Conservation (phyloP, 2,113 vertebrate species). For the Thunnus thynnus region DNA sequence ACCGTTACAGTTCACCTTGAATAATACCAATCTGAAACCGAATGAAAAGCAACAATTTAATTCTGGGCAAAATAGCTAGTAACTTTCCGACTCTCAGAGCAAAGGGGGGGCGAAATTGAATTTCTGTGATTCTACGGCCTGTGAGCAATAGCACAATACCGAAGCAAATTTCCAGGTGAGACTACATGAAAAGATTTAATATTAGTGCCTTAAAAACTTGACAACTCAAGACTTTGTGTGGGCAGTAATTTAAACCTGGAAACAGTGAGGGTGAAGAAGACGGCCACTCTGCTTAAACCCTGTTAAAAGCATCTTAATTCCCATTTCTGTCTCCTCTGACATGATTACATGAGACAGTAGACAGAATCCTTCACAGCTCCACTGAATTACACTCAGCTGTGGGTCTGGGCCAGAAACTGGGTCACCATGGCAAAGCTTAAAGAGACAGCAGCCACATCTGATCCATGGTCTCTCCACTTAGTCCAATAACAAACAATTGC, state of each 20-base stretch:
- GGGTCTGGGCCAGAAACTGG: conserved; percentile 78
- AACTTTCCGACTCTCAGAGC: conserved; percentile 23
- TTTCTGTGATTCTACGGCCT: conserved; percentile 18
- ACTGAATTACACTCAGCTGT: conserved; percentile 76
- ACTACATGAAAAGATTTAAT: conserved; percentile 24
- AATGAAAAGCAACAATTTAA: conserved; percentile 41
- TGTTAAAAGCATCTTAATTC: conserved; percentile 75
- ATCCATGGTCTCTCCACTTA: conserved; percentile 45
- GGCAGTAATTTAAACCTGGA: conserved; percentile 22
- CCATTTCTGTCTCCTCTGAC: conserved; percentile 68
- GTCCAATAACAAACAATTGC: conserved; percentile 11
- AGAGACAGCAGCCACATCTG: conserved; percentile 59
- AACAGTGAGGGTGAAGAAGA: conserved; percentile 42
- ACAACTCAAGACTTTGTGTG: conserved; percentile 11
- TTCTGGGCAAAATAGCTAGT: conserved; percentile 25
- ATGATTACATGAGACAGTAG: conserved; percentile 78
- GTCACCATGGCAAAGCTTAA: conserved; percentile 80
- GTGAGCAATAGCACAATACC: conserved; percentile 20
- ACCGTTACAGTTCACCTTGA: conserved; percentile 53
- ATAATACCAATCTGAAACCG: conserved; percentile 38
- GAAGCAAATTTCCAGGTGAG: conserved; percentile 20
- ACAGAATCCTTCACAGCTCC: conserved; percentile 76
- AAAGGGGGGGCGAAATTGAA: conserved; percentile 8
- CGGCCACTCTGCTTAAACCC: conserved; percentile 40
- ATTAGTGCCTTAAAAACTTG: conserved; percentile 25